Conservation (phyloP, 2,888 invertebrate species). For the Macrosiphum euphorbiae region DNA sequence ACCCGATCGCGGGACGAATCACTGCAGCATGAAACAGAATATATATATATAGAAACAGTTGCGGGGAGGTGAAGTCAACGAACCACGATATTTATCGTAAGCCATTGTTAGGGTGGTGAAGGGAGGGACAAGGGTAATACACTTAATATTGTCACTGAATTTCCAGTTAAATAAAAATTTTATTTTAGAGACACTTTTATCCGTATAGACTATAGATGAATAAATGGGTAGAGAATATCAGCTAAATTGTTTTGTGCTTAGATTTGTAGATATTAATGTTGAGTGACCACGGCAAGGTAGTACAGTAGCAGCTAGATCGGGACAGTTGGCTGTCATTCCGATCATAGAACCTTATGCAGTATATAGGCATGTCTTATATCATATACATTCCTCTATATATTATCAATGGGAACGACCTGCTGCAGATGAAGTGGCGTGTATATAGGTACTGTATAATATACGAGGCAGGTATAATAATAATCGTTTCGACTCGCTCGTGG, state of each 20-base stretch:
- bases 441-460: too few relatives aligned
- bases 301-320: not conserved
- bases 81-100: not conserved
- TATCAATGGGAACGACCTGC: not conserved
- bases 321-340: not conserved
- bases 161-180: not conserved
- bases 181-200: not conserved
- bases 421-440: not conserved
- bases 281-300: not conserved
- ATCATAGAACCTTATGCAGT: not conserved
- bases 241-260: not conserved
- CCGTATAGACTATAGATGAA: not conserved
- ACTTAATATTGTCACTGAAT: not conserved
- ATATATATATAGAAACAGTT: not conserved
- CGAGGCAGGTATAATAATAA: not conserved
- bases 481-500: not conserved
- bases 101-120: not conserved
- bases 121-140: not conserved
- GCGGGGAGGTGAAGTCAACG: not conserved
- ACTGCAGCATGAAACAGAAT: not conserved
- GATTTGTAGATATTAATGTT: not conserved
- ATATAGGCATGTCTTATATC: not conserved
- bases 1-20: not conserved
- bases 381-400: not conserved
- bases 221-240: not conserved